Percentiles rank a stretch among this genome's conserved stretches.
These are phyloP conservation scores for Pogoniulus pusillus DNA, from an alignment of 2,797 vertebrate species.

Conservation along the genomic window DNA sequence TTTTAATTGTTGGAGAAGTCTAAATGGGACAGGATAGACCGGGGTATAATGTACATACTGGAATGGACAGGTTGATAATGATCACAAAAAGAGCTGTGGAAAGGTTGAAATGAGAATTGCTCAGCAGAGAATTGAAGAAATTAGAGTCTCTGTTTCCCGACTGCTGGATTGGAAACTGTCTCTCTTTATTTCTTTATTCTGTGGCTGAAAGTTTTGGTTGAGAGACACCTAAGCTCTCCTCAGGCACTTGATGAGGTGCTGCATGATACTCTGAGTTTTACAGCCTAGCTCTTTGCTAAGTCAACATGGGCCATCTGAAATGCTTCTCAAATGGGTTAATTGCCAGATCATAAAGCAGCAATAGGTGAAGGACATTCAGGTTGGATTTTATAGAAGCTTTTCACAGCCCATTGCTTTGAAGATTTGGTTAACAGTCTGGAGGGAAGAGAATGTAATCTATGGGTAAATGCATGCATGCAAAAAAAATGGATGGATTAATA, in stretches of 20 bases:
- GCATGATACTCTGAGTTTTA: background rate
- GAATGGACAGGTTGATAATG: background rate
- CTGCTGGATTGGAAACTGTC: background rate
- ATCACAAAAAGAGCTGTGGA: background rate
- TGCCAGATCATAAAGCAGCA: background rate
- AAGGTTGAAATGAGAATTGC: background rate
- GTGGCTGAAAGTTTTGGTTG: background rate
- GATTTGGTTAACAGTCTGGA: conserved; percentile 17
- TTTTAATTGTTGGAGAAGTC: background rate
- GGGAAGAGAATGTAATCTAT: background rate
- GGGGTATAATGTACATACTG: background rate
- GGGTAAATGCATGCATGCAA: background rate
- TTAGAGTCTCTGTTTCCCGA: background rate
- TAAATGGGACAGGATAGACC: background rate
- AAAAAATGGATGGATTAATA: background rate
- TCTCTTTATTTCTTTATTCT: background rate
- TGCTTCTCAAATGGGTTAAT: background rate
- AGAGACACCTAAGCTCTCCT: background rate
- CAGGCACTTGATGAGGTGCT: background rate
- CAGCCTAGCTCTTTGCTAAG: background rate
- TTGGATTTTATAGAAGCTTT: conserved; percentile 22
- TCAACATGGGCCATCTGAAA: background rate
- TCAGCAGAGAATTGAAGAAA: background rate
- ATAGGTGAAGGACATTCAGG: background rate
- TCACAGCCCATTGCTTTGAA: conserved; percentile 35